Conservation (phyloP, 1,140 invertebrate genomes). For the Archivesica marissinica region DNA sequence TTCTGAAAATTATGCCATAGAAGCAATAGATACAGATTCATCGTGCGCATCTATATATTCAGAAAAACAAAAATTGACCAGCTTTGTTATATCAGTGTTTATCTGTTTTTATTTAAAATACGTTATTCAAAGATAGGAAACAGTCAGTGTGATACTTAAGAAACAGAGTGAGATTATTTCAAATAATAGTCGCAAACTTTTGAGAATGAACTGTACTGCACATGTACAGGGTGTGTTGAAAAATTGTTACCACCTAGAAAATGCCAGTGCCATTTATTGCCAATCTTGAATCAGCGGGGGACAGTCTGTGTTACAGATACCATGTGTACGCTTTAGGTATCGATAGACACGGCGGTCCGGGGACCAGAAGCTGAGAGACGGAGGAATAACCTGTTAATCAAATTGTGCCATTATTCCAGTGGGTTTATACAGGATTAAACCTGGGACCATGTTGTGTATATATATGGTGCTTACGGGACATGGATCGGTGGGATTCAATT, state of each 20-base stretch:
- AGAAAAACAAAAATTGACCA: not conserved
- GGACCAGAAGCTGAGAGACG: too few species aligned
- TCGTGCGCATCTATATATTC: not conserved
- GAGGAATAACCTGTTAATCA: too few species aligned
- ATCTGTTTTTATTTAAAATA: not conserved
- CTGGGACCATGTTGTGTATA: too few species aligned
- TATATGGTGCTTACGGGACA: too few species aligned
- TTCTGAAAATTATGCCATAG: constrained; percentile 49
- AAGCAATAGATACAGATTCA: constrained; percentile 4
- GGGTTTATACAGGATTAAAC: too few species aligned
- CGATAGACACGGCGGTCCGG: too few species aligned
- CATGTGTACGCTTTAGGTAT: too few species aligned
- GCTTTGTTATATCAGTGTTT: not conserved
- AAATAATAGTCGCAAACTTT: constrained; percentile 17
- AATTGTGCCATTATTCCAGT: too few species aligned
- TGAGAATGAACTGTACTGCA: constrained; percentile 9
- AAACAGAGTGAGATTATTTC: not conserved
- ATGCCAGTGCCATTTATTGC: constrained; percentile 27
- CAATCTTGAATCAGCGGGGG: too few species aligned
- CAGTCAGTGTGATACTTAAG: not conserved
- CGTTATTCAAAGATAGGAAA: constrained; percentile 22
- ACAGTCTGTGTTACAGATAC: too few species aligned
- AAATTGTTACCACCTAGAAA: not conserved
- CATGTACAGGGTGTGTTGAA: not conserved
- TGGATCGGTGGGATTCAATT: too few species aligned